Evolutionary conservation across 2,113 vertebrate genomes (phyloP).

Genomic region (Leucopsar rothschildi): DNA sequence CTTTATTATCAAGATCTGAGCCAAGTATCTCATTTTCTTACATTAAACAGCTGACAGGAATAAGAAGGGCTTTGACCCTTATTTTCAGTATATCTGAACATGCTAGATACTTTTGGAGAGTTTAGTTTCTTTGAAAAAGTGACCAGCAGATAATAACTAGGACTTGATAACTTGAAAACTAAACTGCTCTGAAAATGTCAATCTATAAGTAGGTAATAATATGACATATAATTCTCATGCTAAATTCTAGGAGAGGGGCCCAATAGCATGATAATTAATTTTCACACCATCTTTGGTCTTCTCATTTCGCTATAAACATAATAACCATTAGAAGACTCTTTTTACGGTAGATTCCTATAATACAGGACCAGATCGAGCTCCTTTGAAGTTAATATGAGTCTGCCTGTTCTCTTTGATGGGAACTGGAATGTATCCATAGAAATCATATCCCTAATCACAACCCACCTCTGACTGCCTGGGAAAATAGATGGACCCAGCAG

Average conservation of each 20-base stretch:
- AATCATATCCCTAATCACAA: slow-evolving; percentile 3
- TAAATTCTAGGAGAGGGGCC: not conserved
- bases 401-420: slow-evolving; percentile 12
- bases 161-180: not conserved
- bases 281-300: slow-evolving; percentile 1
- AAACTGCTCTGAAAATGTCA: not conserved
- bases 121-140: not conserved
- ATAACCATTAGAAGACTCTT: not conserved
- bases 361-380: not conserved
- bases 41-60: not conserved
- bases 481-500: not conserved
- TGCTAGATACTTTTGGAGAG: not conserved
- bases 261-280: slow-evolving; percentile 24
- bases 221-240: not conserved
- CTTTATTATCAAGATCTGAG: not conserved
- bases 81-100: not conserved
- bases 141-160: not conserved
- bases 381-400: slow-evolving; percentile 25
- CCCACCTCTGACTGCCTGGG: not conserved
- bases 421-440: slow-evolving; percentile 13
- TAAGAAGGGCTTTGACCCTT: not conserved
- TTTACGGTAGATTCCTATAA: not conserved
- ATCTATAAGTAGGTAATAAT: not conserved
- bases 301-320: not conserved
- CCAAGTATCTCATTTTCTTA: not conserved